phyloP scores from a whole-genome alignment of 2,797 vertebrate species.

The Scyliorhinus canicula region DNA sequence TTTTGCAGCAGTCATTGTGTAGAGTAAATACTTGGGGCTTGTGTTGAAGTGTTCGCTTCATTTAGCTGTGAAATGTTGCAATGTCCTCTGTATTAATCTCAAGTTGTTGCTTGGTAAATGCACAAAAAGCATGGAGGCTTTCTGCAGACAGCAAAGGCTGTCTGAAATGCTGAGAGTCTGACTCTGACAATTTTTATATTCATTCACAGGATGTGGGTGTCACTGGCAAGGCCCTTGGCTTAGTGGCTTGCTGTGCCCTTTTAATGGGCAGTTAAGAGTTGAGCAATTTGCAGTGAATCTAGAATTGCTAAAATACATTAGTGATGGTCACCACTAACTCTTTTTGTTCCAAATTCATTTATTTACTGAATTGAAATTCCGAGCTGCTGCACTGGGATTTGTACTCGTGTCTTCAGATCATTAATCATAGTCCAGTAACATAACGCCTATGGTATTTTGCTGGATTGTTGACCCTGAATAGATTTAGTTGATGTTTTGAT shows the following conservation, averaged over 20 bases:
- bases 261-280: background rate
- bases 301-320: background rate
- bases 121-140: background rate
- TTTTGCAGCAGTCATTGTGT: background rate
- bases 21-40: background rate
- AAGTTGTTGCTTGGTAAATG: background rate
- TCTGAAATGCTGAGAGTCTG: background rate
- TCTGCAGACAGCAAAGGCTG: background rate
- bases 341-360: background rate
- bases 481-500: background rate
- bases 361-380: background rate
- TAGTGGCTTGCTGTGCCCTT: background rate
- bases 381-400: background rate
- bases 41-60: background rate
- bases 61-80: background rate
- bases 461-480: background rate
- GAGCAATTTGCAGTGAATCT: background rate
- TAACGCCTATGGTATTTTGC: background rate
- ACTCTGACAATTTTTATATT: background rate
- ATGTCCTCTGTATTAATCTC: background rate
- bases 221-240: too few species aligned
- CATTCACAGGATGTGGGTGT: too few species aligned
- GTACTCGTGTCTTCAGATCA: background rate
- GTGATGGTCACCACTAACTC: too few species aligned
- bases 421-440: background rate